Base-by-base conservation (phyloP, 1,140 invertebrate species). In the Bradysia coprophila region DNA sequence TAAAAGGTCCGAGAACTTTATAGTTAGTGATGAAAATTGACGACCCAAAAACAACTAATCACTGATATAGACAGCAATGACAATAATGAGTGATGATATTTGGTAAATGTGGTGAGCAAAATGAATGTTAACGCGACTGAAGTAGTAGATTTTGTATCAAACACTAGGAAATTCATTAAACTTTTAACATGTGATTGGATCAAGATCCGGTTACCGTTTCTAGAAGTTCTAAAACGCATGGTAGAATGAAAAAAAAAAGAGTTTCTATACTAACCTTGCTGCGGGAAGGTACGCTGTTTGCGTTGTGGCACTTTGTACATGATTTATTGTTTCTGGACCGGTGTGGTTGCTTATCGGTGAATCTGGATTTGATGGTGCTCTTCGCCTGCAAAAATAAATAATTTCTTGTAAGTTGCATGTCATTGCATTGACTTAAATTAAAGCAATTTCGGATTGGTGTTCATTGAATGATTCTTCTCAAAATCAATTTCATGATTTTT, bases 221-320 rank as follows among this genome's bases (percentile, higher is more conserved):
- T 28, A 28, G 6, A 28, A 28, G 6, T 8, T 28, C 13, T 28
- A 28, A 28, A 8, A 28, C 6, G 6, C 13, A 28, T 28, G 13
- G 13, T 28, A 8, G 13, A 28, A 28, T 13, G 24, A 19, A 18
- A 38, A 18, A 20, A 10, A 5, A 38, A 18, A 10, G 6, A 6
- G 15, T n/a, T 36, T 10, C 36, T 10, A 38, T 28, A 16, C n/a
- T 38, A 18, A 10, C 11, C 36, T 38, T 38, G 21, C 36, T 18
- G 36, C 21, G 11, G 36, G 36, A 20, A 38, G 36, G 36, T 38
- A 38, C 11, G 16, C 36, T 43, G 46, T 6, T 48, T 45, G 18
- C 46, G 45, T 22, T 15, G 11, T 13, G 21, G 8, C 16, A n/a
- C 22, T 16, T 15, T 24, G 21, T 9, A 42, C 41, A 37, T 43